Evolutionary conservation across 1,140 invertebrate genomes (phyloP).

Genomic region (Hormaphis cornu): DNA sequence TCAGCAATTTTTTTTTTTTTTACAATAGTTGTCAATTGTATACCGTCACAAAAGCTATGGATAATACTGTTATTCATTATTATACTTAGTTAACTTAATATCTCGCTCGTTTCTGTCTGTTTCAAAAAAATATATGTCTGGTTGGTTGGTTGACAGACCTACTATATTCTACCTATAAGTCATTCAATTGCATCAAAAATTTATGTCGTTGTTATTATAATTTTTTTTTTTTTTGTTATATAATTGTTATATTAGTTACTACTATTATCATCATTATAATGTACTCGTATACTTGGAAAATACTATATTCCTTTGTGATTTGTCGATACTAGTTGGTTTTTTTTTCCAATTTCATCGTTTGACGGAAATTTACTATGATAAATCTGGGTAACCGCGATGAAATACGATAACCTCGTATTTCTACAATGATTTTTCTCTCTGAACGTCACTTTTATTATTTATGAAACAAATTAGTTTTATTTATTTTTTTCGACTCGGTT

Average conservation of each 20-base stretch:
- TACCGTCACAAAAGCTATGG: too few relatives aligned
- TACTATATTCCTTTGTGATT: background rate
- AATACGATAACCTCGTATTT: constrained; percentile 7
- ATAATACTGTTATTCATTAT: too few relatives aligned
- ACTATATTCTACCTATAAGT: too few relatives aligned
- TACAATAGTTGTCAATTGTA: too few relatives aligned
- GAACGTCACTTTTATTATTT: constrained; percentile 8
- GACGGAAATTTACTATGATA: background rate
- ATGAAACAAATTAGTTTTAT: constrained; percentile 4
- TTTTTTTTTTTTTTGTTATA: too few relatives aligned
- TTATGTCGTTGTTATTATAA: too few relatives aligned
- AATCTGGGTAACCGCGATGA: background rate
- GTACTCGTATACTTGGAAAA: background rate
- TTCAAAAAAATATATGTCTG: too few relatives aligned
- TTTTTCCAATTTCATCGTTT: background rate
- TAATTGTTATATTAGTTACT: background rate
- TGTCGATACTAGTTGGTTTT: background rate
- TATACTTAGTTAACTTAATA: too few relatives aligned
- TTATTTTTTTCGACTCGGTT: background rate
- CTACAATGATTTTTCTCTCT: constrained; percentile 6
- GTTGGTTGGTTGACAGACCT: too few relatives aligned
- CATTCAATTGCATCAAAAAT: too few relatives aligned
- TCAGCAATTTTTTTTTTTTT: too few relatives aligned
- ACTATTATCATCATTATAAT: background rate
- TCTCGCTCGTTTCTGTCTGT: too few relatives aligned